Evolutionary conservation across 2,797 vertebrate genomes (phyloP), one percentile per base, ranked within the genome.

Genomic region (Denticeps clupeoides): DNA sequence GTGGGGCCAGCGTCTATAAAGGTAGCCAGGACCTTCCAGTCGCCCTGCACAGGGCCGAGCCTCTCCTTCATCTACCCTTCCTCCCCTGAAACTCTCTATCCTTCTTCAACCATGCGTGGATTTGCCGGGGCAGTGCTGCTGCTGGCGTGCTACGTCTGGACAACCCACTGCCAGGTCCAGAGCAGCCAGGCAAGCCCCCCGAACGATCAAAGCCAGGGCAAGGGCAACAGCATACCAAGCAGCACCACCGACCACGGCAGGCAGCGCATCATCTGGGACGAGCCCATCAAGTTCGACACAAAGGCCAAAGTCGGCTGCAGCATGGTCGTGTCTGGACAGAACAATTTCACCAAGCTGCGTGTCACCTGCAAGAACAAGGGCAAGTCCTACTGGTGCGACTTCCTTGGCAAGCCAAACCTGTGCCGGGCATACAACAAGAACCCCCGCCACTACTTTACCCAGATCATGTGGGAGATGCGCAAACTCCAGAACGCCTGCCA

Each of bases 401-500:
- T 75, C 67, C 72, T 79, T 63, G 82, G 82, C 9, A 81, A 80
- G 58, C 80, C 82, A 45, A 74, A 69, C 62, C 50, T 69, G 41
- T 91, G 88, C 58, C 83, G 72, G 1, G 62, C 84, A 41, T 92
- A 88, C 71, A 82, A 71, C 68, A 72, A 62, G 43, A 88, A 88
- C 46, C 82, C 83, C n/a, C 82, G 74, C 22, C 78, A 84, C 58
- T 91, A 80, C 68, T 91, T 90, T 78, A 83, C 72, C 45, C 88
- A 89, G 72, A 75, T 89, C 0, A 85, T 84, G 4, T 71, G 69
- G 49, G 83, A 86, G 31, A 59, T 89, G 59, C 77, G 80, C 38
- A 90, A 86, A 64, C 59, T 81, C 26, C 71, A 56, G 0, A 83
- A 89, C 0, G 82, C 86, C 45, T 91, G 89, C 7, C 82, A 85